Conservation (phyloP, 2,888 invertebrate species). For the Chrysolina oricalcia region DNA sequence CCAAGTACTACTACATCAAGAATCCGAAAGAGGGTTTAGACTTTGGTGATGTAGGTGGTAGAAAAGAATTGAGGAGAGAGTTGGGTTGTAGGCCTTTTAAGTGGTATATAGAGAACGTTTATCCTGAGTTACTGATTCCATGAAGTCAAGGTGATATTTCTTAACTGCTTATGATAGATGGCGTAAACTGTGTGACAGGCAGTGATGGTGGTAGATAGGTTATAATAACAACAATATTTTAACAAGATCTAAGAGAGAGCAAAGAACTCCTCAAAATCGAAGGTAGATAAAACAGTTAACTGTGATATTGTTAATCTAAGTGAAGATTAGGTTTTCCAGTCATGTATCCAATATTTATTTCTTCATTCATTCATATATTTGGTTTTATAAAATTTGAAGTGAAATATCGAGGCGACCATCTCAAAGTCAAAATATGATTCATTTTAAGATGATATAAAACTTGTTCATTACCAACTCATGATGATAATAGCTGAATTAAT, state of each 20-base stretch:
- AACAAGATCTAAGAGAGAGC: too few relatives aligned
- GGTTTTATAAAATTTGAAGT: background rate
- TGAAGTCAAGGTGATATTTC: background rate
- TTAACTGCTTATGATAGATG: background rate
- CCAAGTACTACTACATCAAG: conserved; percentile 97
- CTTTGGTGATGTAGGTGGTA: conserved; percentile 88
- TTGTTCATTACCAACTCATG: too few relatives aligned
- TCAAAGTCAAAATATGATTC: too few relatives aligned
- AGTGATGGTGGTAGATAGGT: too few relatives aligned
- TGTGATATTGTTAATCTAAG: too few relatives aligned
- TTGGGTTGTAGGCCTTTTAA: conserved; percentile 96
- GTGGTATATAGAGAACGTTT: conserved; percentile 98
- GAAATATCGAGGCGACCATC: background rate
- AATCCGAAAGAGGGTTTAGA: conserved; percentile 75
- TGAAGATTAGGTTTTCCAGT: background rate
- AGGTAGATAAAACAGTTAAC: too few relatives aligned
- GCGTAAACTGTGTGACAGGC: background rate
- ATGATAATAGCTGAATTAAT: too few relatives aligned
- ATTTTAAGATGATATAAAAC: too few relatives aligned
- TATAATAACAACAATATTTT: too few relatives aligned
- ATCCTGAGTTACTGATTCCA: conserved; percentile 97
- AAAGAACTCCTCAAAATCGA: too few relatives aligned
- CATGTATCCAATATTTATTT: background rate
- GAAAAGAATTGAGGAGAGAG: conserved; percentile 84
- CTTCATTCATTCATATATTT: background rate